A percentile compares a stretch with the other conserved stretches of the same genome.
Evolutionary conservation across 2,888 invertebrate genomes (phyloP).

Genomic region (Tetragnatha montana): DNA sequence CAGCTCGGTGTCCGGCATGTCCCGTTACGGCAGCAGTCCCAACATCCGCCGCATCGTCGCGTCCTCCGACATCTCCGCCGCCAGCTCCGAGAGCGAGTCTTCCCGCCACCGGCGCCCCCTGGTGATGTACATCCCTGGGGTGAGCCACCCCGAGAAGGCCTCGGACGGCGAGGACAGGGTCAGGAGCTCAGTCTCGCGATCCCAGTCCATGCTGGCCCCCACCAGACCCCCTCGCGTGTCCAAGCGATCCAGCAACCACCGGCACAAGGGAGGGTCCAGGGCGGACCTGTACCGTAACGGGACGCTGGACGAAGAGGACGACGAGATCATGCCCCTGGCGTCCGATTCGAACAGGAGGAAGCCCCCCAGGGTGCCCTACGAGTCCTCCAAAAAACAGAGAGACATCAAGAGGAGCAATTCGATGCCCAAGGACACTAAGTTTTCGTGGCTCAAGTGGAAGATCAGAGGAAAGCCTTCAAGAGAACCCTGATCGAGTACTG

Average conservation of each 20-base stretch:
- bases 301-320: constrained; percentile 69
- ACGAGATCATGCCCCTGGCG: constrained; percentile 69
- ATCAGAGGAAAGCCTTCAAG: constrained; percentile 70
- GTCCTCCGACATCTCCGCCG: constrained; percentile 67
- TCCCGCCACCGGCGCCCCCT: constrained; percentile 67
- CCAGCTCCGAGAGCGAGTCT: constrained; percentile 71
- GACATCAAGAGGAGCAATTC: constrained; percentile 72
- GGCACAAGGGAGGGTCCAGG: constrained; percentile 48
- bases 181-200: constrained; percentile 68
- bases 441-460: constrained; percentile 72
- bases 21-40: constrained; percentile 55
- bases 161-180: constrained; percentile 69
- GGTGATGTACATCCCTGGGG: constrained; percentile 73
- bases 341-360: constrained; percentile 60
- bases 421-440: constrained; percentile 73
- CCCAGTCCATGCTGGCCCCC: constrained; percentile 69
- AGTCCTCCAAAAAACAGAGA: constrained; percentile 63
- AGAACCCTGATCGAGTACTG: constrained; percentile 52
- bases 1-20: constrained; percentile 64
- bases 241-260: constrained; percentile 42
- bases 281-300: constrained; percentile 57
- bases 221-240: constrained; percentile 60
- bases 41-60: constrained; percentile 36
- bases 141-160: constrained; percentile 69
- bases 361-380: constrained; percentile 46